Evolutionary conservation across 1,140 invertebrate genomes (phyloP), one percentile per base, ranked within the genome.

Genomic region (Zophobas atratus): DNA sequence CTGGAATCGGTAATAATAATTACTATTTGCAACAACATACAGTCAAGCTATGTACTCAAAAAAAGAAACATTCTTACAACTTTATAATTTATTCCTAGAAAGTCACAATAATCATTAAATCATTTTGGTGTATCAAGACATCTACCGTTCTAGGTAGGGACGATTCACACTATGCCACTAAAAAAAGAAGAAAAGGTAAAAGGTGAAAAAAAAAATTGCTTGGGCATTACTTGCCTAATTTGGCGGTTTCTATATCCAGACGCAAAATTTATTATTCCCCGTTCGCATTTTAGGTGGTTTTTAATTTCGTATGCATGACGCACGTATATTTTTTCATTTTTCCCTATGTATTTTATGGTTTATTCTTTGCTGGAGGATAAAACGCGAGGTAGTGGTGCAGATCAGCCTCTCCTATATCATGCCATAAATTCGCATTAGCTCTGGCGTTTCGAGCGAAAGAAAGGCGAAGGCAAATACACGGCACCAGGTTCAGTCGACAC

Each of bases 401-500:
- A 67, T 67, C 60, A 67, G 60, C 60, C 60, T 67, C 71, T 73
- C 55, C 71, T 56, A 53, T 56, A 73, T 73, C 71, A 73, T 73
- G 49, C 71, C 71, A 73, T 73, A 73, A 73, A 73, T 73, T 73
- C 71, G 71, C 55, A 73, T 73, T 73, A 56, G 35, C 48, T 56
- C 55, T 56, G 71, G 48, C 71, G 51, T 73, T 73, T 51, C 6
- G 41, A 39, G 49, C 51, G 35, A 73, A 55, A 73, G 49, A 43
- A 73, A 51, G 46, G 56, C 71, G 71, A 73, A 73, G 51, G 71
- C 71, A 73, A 73, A 73, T 56, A 73, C 8, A 41, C 71, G 38
- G 8, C n/a, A 67, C 60, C 60, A 34, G 6, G 49, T 39, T 67
- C 39, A 39, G 41, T 67, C 36, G 39, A 67, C 60, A 43, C 39